Evolutionary conservation across 2,113 vertebrate species (phyloP).

Genomic region (Ia io): DNA sequence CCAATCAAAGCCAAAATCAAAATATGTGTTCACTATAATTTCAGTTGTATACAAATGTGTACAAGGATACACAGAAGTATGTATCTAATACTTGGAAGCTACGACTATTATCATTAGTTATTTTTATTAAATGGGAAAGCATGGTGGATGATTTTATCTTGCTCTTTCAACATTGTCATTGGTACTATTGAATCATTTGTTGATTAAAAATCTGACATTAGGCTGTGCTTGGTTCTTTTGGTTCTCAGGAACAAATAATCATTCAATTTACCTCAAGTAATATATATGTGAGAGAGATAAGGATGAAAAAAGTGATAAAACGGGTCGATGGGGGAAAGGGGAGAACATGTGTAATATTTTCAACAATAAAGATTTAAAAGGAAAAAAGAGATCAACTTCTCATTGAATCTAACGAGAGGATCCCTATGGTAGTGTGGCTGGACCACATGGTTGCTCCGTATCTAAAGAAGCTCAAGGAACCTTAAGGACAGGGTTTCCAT

Average conservation of each 20-base stretch:
- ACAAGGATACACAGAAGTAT: background rate
- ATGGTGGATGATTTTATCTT: background rate
- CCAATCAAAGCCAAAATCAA: slow-evolving; percentile 24
- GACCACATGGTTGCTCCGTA: background rate
- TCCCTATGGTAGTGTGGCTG: background rate
- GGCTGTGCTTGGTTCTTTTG: background rate
- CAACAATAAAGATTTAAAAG: no score
- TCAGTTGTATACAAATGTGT: background rate
- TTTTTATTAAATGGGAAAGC: background rate
- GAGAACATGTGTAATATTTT: no score
- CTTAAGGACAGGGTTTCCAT: background rate
- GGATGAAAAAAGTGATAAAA: background rate
- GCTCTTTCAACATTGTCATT: background rate
- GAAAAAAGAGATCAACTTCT: background rate
- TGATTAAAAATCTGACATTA: slow-evolving; percentile 5
- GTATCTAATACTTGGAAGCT: background rate
- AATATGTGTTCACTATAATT: background rate
- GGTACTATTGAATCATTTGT: background rate
- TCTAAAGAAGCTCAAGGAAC: background rate
- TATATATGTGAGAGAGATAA: background rate
- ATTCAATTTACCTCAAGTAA: background rate
- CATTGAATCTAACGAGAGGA: background rate
- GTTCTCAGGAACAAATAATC: background rate
- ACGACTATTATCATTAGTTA: background rate
- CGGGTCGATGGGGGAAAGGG: no score